A percentile compares a stretch with the other conserved stretches of the same genome.
Conservation (phyloP, 2,888 invertebrate genomes). For the Peribatodes rhomboidaria region DNA sequence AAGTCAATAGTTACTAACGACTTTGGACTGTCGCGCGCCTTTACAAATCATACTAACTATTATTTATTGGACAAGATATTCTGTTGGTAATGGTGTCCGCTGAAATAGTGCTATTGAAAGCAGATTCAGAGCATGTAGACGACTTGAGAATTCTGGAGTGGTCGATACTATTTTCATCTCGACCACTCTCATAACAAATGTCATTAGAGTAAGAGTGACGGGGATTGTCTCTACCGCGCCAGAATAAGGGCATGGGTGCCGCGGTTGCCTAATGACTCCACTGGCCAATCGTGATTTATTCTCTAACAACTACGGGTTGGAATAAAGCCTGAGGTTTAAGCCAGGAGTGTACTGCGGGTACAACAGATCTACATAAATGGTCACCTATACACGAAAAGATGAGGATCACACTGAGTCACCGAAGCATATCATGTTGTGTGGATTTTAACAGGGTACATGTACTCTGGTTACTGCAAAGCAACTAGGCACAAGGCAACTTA, state of each 20-base stretch:
- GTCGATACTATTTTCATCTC: neutral
- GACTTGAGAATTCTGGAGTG: conserved; percentile 41
- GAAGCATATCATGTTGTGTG: too few relatives aligned
- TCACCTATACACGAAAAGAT: too few relatives aligned
- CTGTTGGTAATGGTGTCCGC: conserved; percentile 28
- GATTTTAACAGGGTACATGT: too few relatives aligned
- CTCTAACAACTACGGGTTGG: conserved; percentile 63
- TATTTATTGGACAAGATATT: conserved; percentile 38
- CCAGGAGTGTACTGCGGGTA: conserved; percentile 46
- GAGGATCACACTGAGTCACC: too few relatives aligned
- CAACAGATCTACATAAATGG: too few relatives aligned
- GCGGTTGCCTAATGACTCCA: conserved; percentile 76
- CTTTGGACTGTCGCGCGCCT: conserved; percentile 28
- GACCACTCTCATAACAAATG: neutral
- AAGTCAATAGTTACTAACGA: conserved; percentile 39
- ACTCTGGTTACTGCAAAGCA: too few relatives aligned
- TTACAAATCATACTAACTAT: conserved; percentile 38
- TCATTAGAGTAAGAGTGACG: neutral
- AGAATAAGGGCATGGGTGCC: conserved; percentile 45
- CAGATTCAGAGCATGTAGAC: conserved; percentile 68
- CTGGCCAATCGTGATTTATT: conserved; percentile 79
- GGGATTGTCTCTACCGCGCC: neutral
- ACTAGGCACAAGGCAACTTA: too few relatives aligned
- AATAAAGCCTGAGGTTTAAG: conserved; percentile 30
- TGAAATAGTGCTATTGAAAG: conserved; percentile 41